A percentile compares a stretch with the other conserved stretches of the same genome.
Evolutionary conservation across 2,113 vertebrate genomes (phyloP).

Genomic region (Malurus cyaneus): DNA sequence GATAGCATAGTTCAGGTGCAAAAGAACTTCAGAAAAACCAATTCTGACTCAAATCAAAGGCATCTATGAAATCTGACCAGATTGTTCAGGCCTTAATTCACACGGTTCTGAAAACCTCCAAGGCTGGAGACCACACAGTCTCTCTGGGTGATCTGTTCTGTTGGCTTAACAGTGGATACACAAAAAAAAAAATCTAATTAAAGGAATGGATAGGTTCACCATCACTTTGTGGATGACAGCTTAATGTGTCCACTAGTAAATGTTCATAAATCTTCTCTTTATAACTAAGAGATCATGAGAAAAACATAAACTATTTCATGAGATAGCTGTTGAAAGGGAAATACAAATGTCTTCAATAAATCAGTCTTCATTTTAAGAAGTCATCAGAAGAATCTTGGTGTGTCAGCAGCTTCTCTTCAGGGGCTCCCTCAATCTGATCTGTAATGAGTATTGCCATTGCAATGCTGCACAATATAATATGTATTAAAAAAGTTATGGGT

Average conservation of each 20-base stretch:
- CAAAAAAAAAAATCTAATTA: not conserved
- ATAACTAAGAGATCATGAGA: not conserved
- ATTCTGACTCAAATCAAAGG: not conserved
- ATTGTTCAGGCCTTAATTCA: not conserved
- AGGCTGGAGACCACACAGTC: rapidly evolving
- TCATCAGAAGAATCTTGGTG: not conserved
- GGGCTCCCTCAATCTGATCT: not conserved
- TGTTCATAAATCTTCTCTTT: not conserved
- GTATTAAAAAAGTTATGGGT: not conserved
- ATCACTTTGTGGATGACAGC: not conserved
- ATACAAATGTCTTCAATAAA: not conserved
- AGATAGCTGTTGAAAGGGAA: not conserved
- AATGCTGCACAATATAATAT: not conserved
- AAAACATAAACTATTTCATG: not conserved
- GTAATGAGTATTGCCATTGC: not conserved
- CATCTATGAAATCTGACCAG: not conserved
- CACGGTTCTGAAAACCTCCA: not conserved
- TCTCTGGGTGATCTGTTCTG: not conserved
- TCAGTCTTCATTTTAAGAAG: not conserved
- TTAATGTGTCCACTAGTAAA: not conserved
- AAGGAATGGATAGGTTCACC: not conserved
- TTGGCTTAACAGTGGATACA: not conserved
- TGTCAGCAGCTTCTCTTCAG: not conserved
- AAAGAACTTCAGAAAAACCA: not conserved
- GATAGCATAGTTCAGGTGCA: not conserved